Base-by-base conservation (phyloP, 2,888 invertebrate genomes). In the Yponomeuta evonymella region DNA sequence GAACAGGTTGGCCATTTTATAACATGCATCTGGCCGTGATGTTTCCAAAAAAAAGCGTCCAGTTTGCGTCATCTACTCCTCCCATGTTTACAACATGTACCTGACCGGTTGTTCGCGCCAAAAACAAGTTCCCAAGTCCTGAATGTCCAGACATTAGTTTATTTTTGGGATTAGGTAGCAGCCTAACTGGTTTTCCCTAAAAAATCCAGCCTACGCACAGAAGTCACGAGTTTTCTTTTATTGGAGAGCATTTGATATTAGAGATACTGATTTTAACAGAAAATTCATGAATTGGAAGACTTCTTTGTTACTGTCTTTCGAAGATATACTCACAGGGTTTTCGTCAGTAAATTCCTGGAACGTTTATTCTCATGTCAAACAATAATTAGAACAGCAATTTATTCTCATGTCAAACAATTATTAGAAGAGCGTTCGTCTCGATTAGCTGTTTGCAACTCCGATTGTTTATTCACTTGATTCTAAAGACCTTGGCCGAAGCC, bases 371-470 rank as follows among this genome's bases (percentile, higher is more conserved):
- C 72, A 79, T 75, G 75, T 75, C 78, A 77, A 79, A 77, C 72
- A 75, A 80, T 79, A 73, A 23, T 23, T 23, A 23, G 23, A 23
- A 23, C 1, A 23, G 23, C 23, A 23, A 23, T 43, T 6, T 75
- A 78, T 77, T 77, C 74, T 73, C 72, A 79, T 75, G 76, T 75
- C 78, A 77, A 79, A 77, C 72, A 75, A 80, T 79, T 72, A 74
- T 76, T 76, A 70, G 75, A 67, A 2, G 76, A 76, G 33, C 33
- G 48, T 68, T 68, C 76, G 76, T 74, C 75, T 79, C 81, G 83
- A 85, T 84, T 82, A 81, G 75, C 77, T 79, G 75, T 81, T 43
- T 83, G 81, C 81, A 79, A 78, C 74, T 72, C 71, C 72, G 71
- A 74, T 76, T 79, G 74, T 77, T 74, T 72, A 71, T 33, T 67